Percentiles rank a stretch among this genome's conserved stretches.
Conservation (phyloP, 2,113 vertebrate genomes). For the Spizaetus ornatus region DNA sequence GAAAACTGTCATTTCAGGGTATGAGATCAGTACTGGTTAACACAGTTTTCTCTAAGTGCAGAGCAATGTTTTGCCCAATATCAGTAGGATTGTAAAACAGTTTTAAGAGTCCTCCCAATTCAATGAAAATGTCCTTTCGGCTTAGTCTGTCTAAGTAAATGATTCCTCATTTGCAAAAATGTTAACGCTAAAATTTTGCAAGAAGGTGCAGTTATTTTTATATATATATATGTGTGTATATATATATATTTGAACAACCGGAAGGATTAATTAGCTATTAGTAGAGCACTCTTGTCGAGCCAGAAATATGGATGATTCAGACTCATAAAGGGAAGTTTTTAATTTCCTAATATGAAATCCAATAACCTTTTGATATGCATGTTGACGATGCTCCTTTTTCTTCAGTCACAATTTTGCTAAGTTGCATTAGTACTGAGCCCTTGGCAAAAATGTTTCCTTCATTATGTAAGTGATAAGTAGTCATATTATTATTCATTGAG, state of each 20-base stretch:
- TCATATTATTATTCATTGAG: conserved; percentile 13
- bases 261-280: conserved; percentile 4
- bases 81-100: not conserved
- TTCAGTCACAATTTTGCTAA: conserved; percentile 1
- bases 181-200: not conserved
- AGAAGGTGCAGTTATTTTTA: not conserved
- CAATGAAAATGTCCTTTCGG: not conserved
- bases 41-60: not conserved
- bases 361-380: not conserved
- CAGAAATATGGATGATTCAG: not conserved
- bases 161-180: not conserved
- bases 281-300: not conserved
- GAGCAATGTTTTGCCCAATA: not conserved
- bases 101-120: not conserved
- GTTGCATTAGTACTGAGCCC: not conserved
- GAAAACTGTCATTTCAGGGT: not conserved
- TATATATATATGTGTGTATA: not conserved
- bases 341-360: not conserved
- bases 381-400: not conserved
- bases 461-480: conserved; percentile 34
- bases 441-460: conserved; percentile 32
- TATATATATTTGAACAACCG: not conserved
- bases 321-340: not conserved
- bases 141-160: not conserved
- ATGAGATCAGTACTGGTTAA: not conserved